Percentiles rank a stretch among this genome's conserved stretches.
These are phyloP conservation scores for Psilopsiagon aymara DNA, from an alignment of 2,113 vertebrate genomes.

Conservation along the genomic window DNA sequence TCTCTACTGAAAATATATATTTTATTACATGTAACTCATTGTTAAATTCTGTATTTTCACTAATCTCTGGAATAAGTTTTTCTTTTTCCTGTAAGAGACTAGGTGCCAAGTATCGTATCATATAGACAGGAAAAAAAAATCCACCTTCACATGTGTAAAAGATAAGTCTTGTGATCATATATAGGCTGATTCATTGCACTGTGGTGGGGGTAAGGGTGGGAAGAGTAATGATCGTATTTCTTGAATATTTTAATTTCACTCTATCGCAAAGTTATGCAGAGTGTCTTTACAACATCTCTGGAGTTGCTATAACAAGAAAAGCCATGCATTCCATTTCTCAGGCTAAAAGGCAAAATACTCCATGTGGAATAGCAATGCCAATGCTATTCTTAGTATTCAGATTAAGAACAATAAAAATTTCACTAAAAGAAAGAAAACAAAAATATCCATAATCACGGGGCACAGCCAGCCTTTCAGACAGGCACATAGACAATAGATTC, in stretches of 20 bases:
- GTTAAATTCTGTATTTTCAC: neutral
- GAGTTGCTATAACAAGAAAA: neutral
- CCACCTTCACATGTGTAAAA: neutral
- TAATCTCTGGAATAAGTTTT: neutral
- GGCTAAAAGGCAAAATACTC: neutral
- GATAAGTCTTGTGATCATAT: neutral
- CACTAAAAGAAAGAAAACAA: neutral
- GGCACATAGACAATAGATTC: neutral
- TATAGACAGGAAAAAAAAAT: neutral
- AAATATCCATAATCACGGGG: neutral
- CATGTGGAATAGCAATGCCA: neutral
- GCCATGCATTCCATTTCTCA: neutral
- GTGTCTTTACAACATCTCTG: neutral
- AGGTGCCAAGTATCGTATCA: neutral
- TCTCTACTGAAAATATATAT: neutral
- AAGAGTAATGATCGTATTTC: neutral
- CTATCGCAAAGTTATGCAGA: neutral
- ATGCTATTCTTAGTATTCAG: neutral
- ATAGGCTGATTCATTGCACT: neutral
- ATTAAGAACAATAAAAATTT: neutral
- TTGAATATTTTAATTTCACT: neutral
- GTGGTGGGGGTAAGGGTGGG: neutral
- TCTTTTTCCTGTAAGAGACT: neutral
- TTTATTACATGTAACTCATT: neutral
- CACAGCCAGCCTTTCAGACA: neutral